phyloP scores from a whole-genome alignment of 1,140 invertebrate genomes.

The Oscheius sp. region DNA sequence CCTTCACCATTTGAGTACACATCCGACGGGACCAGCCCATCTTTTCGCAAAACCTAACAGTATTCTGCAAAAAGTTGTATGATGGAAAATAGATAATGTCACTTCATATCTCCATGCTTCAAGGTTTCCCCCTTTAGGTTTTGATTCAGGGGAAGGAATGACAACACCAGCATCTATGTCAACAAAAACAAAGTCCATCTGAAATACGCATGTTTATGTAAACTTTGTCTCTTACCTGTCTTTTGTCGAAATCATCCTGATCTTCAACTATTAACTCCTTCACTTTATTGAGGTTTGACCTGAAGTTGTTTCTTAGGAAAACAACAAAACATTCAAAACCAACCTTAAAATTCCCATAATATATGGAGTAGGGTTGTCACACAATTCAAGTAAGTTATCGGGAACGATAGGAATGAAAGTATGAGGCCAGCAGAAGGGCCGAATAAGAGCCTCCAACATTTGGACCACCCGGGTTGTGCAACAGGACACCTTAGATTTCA shows the following conservation, averaged over 20 bases:
- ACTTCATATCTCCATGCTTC: not conserved
- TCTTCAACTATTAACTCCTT: slow-evolving; percentile 14
- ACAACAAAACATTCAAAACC: not conserved
- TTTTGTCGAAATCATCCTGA: not conserved
- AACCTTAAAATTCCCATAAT: slow-evolving; percentile 32
- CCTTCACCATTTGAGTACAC: slow-evolving; percentile 2
- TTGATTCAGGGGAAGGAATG: not conserved
- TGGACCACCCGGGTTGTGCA: slow-evolving; percentile 19
- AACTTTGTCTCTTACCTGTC: not conserved
- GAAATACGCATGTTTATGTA: not conserved
- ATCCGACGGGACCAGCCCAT: slow-evolving; percentile 15
- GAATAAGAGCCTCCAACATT: slow-evolving; percentile 10
- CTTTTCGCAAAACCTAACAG: slow-evolving; percentile 3
- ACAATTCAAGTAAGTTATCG: slow-evolving; percentile 31
- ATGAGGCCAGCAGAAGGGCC: slow-evolving; percentile 31
- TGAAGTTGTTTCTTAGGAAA: not conserved
- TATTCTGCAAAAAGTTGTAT: slow-evolving; percentile 15
- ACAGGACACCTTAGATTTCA: not conserved
- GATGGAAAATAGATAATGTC: not conserved
- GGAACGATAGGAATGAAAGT: slow-evolving; percentile 36
- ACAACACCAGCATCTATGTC: slow-evolving; percentile 25
- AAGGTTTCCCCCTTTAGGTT: not conserved
- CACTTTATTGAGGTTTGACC: slow-evolving; percentile 16
- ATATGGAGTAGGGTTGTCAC: slow-evolving; percentile 34
- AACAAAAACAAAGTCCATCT: slow-evolving; percentile 28